These are phyloP conservation scores for Drosophila ercepeae DNA, from an alignment of 1,140 invertebrate species.

Conservation along the genomic window DNA sequence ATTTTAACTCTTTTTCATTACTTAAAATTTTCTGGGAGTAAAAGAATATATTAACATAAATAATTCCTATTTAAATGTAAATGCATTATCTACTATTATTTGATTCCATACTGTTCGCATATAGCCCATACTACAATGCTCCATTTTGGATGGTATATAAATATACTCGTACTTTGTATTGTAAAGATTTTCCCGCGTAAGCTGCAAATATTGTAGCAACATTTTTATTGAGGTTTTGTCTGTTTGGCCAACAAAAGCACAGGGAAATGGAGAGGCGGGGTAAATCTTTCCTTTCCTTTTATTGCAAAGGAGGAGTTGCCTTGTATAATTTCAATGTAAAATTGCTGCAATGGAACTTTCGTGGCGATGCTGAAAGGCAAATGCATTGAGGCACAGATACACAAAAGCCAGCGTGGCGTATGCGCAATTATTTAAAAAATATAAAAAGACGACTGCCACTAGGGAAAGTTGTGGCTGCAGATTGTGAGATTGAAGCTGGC, in stretches of 20 bases:
- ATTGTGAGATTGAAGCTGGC: constrained; percentile 14
- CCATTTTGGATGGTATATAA: background rate
- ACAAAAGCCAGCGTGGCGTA: constrained; percentile 77
- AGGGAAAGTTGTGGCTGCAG: constrained; percentile 18
- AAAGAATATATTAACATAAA: too few species aligned
- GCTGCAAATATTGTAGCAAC: constrained; percentile 79
- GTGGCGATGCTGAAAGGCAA: constrained; percentile 40
- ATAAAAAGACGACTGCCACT: constrained; percentile 6
- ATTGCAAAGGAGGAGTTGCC: constrained; percentile 31
- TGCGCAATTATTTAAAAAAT: constrained; percentile 74
- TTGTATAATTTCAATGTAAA: constrained; percentile 78
- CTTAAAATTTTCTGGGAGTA: too few species aligned
- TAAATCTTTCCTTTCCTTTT: constrained; percentile 43
- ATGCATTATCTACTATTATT: background rate
- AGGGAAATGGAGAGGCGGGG: constrained; percentile 13
- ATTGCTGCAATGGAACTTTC: constrained; percentile 69
- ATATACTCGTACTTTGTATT: constrained; percentile 62
- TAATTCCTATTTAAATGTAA: too few species aligned
- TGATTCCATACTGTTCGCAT: background rate
- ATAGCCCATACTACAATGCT: background rate
- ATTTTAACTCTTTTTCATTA: too few species aligned
- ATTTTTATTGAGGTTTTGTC: constrained; percentile 81
- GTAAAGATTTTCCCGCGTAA: constrained; percentile 67
- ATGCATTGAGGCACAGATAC: constrained; percentile 65
- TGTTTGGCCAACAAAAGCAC: constrained; percentile 75